These are phyloP conservation scores for Frankliniella intonsa DNA, from an alignment of 2,888 invertebrate species.

Conservation along the genomic window DNA sequence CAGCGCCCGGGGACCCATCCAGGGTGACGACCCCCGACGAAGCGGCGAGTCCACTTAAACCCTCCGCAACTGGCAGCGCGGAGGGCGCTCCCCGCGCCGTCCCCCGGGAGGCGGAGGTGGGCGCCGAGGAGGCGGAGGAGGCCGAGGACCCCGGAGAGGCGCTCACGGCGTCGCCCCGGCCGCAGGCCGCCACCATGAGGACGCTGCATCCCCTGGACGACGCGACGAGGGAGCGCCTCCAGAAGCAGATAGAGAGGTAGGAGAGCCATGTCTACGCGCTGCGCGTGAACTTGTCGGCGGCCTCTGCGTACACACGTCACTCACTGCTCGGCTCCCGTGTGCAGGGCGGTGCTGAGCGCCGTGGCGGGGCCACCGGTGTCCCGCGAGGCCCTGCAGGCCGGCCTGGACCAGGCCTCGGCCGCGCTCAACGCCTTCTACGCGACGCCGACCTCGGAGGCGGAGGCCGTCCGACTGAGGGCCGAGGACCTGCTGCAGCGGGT, in stretches of 20 bases:
- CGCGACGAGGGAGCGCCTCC: conserved; percentile 11
- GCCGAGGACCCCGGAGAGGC: neutral
- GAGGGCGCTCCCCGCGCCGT: neutral
- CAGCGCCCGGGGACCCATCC: too few relatives aligned
- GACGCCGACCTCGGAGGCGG: neutral
- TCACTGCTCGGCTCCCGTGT: neutral
- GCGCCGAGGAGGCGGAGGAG: neutral
- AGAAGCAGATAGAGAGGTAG: neutral
- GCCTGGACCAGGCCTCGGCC: neutral
- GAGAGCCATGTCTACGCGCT: neutral
- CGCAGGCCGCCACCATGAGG: neutral
- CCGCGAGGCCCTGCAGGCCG: neutral
- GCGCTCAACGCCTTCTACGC: neutral
- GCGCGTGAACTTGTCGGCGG: neutral
- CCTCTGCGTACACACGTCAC: neutral
- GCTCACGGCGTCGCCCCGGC: neutral
- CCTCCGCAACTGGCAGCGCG: neutral
- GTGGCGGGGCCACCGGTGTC: neutral
- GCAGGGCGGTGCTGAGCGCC: neutral
- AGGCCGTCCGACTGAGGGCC: neutral
- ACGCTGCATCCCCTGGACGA: neutral
- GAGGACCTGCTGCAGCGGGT: neutral
- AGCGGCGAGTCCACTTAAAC: too few relatives aligned
- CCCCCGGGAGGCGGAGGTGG: neutral
- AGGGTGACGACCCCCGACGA: too few relatives aligned